Base-by-base conservation (phyloP, 1,140 invertebrate genomes). In the Probaryconus sp. region DNA sequence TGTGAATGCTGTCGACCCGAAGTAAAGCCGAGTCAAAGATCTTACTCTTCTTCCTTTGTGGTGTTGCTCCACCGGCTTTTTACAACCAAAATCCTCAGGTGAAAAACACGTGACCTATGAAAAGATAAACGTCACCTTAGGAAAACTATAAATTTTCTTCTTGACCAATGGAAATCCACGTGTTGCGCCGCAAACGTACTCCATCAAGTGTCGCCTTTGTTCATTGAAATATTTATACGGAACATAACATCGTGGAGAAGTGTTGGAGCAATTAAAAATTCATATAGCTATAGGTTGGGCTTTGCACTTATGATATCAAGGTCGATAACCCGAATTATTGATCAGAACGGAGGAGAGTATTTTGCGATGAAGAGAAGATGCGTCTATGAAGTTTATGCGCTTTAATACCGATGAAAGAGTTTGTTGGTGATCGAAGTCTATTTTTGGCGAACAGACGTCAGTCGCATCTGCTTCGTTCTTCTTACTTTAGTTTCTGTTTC, bases 1-100 rank as follows among this genome's bases (percentile, higher is more conserved):
- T 69, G n/a, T 69, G 47, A 61, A 61, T 61, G 65, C 33, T 45
- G 56, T 61, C 26, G 67, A 56, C 48, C 67, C 63, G 56, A 47
- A 48, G 13, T 31, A 69, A 69, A 55, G 48, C 38, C 5, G 6
- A 17, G 14, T 48, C n/a, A 53, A 38, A 47, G 9, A 30, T 38
- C 53, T 61, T 21, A 26, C 37, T 18, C 21, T 69, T 69, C 55
- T 33, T 60, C 48, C n/a, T 55, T 48, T 17, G 16, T 40, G 28
- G 10, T 40, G 33, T 2, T 61, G 67, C 56, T 55, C 31, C 42
- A 37, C 26, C n/a, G 47, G 30, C 33, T 14, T 13, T 28, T 33
- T 24, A 16, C 37, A 2, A 30, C n/a, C n/a, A n/a, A n/a, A n/a
- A n/a, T 37, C 38, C 38, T 53, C 65, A 69, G 65, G 65, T 63